A percentile compares a stretch with the other conserved stretches of the same genome.
phyloP scores from a whole-genome alignment of 2,888 invertebrate genomes.

The Balanococcus diminutus region DNA sequence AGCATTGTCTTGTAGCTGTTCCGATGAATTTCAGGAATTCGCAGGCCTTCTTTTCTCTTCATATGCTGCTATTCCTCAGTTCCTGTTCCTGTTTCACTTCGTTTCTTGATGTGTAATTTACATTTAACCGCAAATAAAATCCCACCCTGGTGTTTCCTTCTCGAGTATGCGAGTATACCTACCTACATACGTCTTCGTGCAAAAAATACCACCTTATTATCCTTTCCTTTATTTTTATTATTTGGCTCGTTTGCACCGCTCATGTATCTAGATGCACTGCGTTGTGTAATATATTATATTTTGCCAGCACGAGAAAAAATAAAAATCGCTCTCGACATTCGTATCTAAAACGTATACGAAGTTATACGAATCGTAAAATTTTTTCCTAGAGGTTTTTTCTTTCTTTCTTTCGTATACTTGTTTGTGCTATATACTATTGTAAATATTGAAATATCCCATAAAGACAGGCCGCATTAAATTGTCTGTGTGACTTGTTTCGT shows the following conservation, averaged over 20 bases:
- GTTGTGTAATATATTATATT: constrained; percentile 12
- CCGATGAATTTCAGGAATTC: constrained; percentile 26
- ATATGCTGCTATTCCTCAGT: neutral
- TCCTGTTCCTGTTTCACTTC: no score
- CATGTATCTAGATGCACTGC: neutral
- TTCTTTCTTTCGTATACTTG: neutral
- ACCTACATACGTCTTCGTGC: neutral
- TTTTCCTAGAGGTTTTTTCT: neutral
- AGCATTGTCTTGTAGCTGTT: constrained; percentile 49
- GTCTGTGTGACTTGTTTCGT: neutral
- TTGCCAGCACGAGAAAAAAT: neutral
- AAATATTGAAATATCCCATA: constrained; percentile 12
- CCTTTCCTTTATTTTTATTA: neutral
- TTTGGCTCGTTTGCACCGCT: neutral
- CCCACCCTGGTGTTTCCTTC: neutral
- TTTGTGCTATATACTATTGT: neutral
- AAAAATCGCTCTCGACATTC: neutral
- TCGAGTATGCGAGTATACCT: no score
- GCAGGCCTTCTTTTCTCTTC: neutral
- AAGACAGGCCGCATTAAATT: constrained; percentile 10
- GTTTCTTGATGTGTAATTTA: constrained; percentile 30
- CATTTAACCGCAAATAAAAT: constrained; percentile 30
- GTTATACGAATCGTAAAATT: neutral
- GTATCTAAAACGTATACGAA: neutral
- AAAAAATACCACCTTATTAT: constrained; percentile 10